A percentile compares a stretch with the other conserved stretches of the same genome.
phyloP scores from a whole-genome alignment of 2,888 invertebrate species.

The Emmelina monodactyla region DNA sequence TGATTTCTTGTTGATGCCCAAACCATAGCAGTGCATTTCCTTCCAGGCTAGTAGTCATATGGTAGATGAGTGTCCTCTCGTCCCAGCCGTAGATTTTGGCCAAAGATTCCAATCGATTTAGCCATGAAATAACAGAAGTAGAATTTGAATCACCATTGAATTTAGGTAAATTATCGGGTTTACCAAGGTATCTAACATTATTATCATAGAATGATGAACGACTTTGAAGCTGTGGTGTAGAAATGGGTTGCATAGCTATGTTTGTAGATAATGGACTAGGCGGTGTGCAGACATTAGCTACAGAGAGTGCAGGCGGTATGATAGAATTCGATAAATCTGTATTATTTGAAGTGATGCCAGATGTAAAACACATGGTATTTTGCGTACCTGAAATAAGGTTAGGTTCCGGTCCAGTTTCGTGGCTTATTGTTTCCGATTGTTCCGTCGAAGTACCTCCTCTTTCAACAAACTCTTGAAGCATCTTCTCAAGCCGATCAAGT shows the following conservation, averaged over 20 bases:
- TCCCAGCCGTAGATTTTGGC: conserved; percentile 4
- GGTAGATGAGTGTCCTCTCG: conserved; percentile 7
- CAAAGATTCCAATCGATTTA: conserved; percentile 2
- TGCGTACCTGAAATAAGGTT: too few relatives aligned
- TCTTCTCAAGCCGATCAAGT: background rate
- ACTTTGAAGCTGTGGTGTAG: too few relatives aligned
- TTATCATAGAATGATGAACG: too few relatives aligned
- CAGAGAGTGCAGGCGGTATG: background rate
- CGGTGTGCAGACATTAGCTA: too few relatives aligned
- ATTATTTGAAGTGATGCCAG: background rate
- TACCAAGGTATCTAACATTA: background rate
- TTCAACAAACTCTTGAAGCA: background rate
- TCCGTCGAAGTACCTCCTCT: background rate
- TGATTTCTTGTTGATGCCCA: conserved; percentile 7
- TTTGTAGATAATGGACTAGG: background rate
- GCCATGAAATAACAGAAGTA: background rate
- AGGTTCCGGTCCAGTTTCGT: too few relatives aligned
- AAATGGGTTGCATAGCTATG: background rate
- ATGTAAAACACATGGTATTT: too few relatives aligned
- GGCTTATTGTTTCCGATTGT: too few relatives aligned
- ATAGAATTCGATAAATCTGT: background rate
- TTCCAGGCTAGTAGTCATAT: conserved; percentile 8
- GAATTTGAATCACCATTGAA: conserved; percentile 2
- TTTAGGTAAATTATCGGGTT: conserved; percentile 1
- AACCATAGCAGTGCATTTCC: conserved; percentile 9